Evolutionary conservation across 2,797 vertebrate species (phyloP).

Genomic region (Tangara arthus): DNA sequence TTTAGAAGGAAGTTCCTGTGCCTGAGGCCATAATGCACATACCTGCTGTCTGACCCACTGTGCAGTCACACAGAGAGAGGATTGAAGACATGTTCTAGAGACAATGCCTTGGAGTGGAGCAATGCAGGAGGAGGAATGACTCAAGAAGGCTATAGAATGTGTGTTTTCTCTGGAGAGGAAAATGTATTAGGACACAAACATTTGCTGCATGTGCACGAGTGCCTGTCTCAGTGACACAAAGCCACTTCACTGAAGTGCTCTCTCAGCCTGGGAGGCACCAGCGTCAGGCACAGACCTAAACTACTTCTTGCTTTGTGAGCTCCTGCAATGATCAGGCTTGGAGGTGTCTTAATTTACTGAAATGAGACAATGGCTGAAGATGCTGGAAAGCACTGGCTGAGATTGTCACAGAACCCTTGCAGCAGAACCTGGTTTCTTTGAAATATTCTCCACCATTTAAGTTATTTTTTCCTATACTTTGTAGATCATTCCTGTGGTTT

Average conservation of each 20-base stretch:
- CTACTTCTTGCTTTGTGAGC: constrained; percentile 1
- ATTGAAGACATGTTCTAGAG: neutral
- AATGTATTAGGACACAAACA: neutral
- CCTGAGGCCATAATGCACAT: neutral
- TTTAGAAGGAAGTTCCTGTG: neutral
- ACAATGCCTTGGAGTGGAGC: neutral
- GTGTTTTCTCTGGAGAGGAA: neutral
- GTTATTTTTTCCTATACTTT: neutral
- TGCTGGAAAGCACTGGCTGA: neutral
- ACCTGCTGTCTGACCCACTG: neutral
- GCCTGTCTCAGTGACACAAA: neutral
- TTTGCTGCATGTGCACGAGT: neutral
- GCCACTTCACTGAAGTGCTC: constrained; percentile 46
- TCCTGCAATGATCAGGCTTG: neutral
- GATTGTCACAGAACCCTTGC: neutral
- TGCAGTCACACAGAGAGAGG: neutral
- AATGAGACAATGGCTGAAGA: neutral
- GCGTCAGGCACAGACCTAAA: neutral
- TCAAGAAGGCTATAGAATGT: neutral
- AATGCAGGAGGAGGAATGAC: neutral
- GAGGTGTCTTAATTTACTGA: neutral
- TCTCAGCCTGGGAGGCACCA: constrained; percentile 8
- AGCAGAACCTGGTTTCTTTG: neutral
- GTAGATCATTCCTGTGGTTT: neutral
- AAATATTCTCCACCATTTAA: neutral